A percentile compares a stretch with the other conserved stretches of the same genome.
Conservation (phyloP, 2,888 invertebrate species). For the Gymnoscelis rufifasciata region DNA sequence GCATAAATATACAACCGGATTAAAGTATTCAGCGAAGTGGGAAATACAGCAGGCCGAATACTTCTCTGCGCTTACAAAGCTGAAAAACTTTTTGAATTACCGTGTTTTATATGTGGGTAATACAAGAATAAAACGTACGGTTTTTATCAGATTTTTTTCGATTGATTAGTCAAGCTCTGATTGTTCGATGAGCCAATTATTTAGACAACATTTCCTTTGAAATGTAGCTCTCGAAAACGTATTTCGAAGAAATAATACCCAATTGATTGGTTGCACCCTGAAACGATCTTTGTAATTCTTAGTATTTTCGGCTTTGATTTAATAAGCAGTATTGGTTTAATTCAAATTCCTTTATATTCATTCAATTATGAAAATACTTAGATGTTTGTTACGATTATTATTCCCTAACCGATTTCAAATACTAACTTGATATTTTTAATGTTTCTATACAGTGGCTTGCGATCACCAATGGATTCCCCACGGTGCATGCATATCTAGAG, state of each 20-base stretch:
- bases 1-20: constrained; percentile 60
- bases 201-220: constrained; percentile 7
- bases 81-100: constrained; percentile 34
- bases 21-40: constrained; percentile 57
- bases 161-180: constrained; percentile 8
- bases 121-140: constrained; percentile 10
- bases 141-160: constrained; percentile 8
- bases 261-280: too few relatives aligned
- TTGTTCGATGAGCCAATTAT: constrained; percentile 10
- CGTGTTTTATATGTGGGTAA: constrained; percentile 14
- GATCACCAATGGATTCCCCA: too few relatives aligned
- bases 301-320: too few relatives aligned
- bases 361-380: too few relatives aligned
- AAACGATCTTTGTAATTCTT: too few relatives aligned
- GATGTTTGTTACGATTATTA: too few relatives aligned
- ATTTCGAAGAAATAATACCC: neutral
- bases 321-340: too few relatives aligned
- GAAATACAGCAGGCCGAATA: constrained; percentile 43
- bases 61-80: constrained; percentile 42
- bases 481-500: neutral
- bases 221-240: neutral
- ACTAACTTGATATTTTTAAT: too few relatives aligned
- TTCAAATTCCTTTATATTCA: too few relatives aligned
- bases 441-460: too few relatives aligned
- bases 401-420: too few relatives aligned